phyloP scores from a whole-genome alignment of 23 tunicate genomes.

The Diplosoma virens region DNA sequence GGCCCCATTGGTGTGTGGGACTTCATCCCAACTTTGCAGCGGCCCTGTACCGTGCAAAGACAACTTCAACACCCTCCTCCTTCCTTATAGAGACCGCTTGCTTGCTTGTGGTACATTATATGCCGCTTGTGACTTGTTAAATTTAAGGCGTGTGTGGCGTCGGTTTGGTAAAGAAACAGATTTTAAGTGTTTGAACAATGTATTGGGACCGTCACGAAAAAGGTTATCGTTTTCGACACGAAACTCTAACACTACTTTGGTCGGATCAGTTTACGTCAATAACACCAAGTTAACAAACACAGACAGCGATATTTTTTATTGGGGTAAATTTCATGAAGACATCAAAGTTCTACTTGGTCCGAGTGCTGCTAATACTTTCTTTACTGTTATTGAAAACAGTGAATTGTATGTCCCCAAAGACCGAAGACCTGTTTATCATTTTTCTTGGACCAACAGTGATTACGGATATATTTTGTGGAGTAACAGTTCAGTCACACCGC shows the following conservation, averaged over 20 bases:
- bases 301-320: background rate
- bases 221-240: too few relatives aligned
- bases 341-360: background rate
- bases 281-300: too few relatives aligned
- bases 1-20: slow-evolving; percentile 25
- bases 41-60: slow-evolving; percentile 17
- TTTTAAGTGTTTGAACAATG: background rate
- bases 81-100: slow-evolving; percentile 35
- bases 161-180: background rate
- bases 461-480: too few relatives aligned
- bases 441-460: background rate
- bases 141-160: background rate
- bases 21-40: background rate
- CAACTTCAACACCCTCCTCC: slow-evolving; percentile 34
- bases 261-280: background rate
- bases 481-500: too few relatives aligned
- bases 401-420: background rate
- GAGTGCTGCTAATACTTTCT: background rate
- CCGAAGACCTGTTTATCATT: too few relatives aligned
- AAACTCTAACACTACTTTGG: background rate
- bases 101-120: slow-evolving; percentile 43
- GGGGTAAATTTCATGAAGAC: too few relatives aligned
- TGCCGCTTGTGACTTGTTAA: slow-evolving; percentile 36
- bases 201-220: too few relatives aligned
- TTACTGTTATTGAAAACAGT: background rate